Conservation (phyloP, 2,888 invertebrate genomes). For the Meiosimyza decipiens region DNA sequence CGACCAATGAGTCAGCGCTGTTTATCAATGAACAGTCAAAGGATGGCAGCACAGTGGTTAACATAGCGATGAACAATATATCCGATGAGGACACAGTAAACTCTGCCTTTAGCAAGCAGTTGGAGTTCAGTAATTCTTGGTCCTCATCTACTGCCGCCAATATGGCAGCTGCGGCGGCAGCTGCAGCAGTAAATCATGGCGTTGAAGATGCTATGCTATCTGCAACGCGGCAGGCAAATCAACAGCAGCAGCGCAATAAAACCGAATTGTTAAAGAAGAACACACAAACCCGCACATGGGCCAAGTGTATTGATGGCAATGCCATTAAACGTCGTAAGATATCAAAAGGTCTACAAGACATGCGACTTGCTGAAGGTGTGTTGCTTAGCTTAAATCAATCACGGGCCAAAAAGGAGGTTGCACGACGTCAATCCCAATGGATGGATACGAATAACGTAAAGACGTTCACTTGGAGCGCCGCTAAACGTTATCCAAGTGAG, state of each 20-base stretch:
- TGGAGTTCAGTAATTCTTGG: conserved; percentile 56
- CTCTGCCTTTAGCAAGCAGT: conserved; percentile 54
- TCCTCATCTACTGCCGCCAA: conserved; percentile 43
- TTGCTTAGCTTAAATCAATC: conserved; percentile 56
- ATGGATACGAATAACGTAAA: conserved; percentile 56
- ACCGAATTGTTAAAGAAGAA: conserved; percentile 58
- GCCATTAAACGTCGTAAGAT: conserved; percentile 78
- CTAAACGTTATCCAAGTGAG: conserved; percentile 58
- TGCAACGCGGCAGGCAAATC: conserved; percentile 58
- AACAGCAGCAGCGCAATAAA: conserved; percentile 74
- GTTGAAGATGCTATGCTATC: conserved; percentile 63
- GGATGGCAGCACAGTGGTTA: conserved; percentile 63
- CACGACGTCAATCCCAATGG: conserved; percentile 57
- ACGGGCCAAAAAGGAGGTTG: conserved; percentile 50
- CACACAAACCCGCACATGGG: conserved; percentile 48
- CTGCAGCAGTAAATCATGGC: conserved; percentile 43
- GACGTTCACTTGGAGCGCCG: conserved; percentile 63
- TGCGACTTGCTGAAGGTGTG: conserved; percentile 68
- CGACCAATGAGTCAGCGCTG: conserved; percentile 67
- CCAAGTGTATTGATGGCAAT: conserved; percentile 49
- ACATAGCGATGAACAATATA: conserved; percentile 48
- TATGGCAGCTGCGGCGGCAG: conserved; percentile 29
- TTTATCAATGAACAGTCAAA: conserved; percentile 67
- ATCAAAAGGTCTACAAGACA: conserved; percentile 62
- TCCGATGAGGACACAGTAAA: conserved; percentile 59